phyloP scores from a whole-genome alignment of 2,113 vertebrate genomes.

The Strigops habroptila region DNA sequence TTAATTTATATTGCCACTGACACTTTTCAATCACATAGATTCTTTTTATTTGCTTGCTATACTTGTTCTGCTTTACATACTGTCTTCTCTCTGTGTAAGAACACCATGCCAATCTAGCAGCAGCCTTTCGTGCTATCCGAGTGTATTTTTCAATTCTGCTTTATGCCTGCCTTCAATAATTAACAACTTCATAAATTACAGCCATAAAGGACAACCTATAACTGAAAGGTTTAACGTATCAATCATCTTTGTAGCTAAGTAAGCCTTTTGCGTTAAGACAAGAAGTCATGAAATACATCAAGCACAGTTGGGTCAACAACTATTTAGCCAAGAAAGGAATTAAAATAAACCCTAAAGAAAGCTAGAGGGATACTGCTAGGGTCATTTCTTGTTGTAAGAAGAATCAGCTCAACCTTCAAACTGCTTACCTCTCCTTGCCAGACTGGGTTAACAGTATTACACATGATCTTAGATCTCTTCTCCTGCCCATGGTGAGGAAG shows the following conservation, averaged over 20 bases:
- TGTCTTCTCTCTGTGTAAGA: not conserved
- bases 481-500: constrained; percentile 97
- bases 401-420: not conserved
- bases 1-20: not conserved
- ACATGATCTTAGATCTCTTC: constrained; percentile 88
- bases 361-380: not conserved
- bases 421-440: constrained; percentile 90
- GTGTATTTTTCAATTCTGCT: constrained; percentile 5
- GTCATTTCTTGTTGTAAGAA: not conserved
- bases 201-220: not conserved
- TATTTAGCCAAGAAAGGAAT: not conserved
- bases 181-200: constrained; percentile 11
- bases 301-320: not conserved
- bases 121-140: not conserved
- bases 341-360: not conserved
- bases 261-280: not conserved
- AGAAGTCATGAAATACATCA: not conserved
- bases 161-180: not conserved
- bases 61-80: not conserved
- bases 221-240: not conserved
- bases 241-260: not conserved
- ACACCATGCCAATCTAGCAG: not conserved
- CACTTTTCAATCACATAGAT: not conserved
- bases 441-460: constrained; percentile 92
- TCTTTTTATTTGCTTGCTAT: not conserved